Evolutionary conservation across 2,797 vertebrate species (phyloP), one percentile per base, ranked within the genome.

Genomic region (Gymnoscopelus microlampas): DNA sequence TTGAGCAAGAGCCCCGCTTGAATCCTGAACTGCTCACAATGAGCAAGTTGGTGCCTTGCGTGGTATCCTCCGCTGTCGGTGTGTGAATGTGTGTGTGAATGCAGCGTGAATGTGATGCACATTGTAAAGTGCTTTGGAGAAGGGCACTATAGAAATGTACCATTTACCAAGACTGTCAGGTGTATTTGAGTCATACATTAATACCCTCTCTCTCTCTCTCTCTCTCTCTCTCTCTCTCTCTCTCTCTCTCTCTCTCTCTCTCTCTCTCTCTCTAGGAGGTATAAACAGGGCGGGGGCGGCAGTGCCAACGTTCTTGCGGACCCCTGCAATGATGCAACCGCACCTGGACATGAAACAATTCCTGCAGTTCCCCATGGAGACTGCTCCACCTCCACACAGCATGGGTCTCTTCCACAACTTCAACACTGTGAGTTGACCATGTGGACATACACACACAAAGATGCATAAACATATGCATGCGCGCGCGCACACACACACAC

Each of bases 341-440:
- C 95, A 95, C 29, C 89, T 97, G 91, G 96, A 96, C 90, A 93
- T 97, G 91, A 97, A 97, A 89, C 95, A 93, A 69, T 96, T 96
- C 83, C 89, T 97, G 76, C 95, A 95, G 82, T 96, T 96, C 81
- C 95, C 95, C 57, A 87, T 97, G 91, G 96, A 97, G 74, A 95
- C 95, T 0, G 71, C 93, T 39, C 95, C 94, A 4, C 93, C 94
- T 51, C 90, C 87, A 0, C 94, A 93, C 88, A 91, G 90, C 84
- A 87, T 96, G 85, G 94, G 92, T 75, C 94, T 97, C 80, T 97
- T 97, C 86, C 93, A 95, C 85, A 96, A 95, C 90, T 96, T 97
- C 89, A 96, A 92, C 78, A 90, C 95, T 63, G 96, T 97, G 88
- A 93, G 91, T 81, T 64, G 67, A 59, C 75, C 72, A 47, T 26